Percentiles rank a stretch among this genome's conserved stretches.
phyloP scores from a whole-genome alignment of 2,797 vertebrate genomes.

The Paratrypauchen microcephalus region DNA sequence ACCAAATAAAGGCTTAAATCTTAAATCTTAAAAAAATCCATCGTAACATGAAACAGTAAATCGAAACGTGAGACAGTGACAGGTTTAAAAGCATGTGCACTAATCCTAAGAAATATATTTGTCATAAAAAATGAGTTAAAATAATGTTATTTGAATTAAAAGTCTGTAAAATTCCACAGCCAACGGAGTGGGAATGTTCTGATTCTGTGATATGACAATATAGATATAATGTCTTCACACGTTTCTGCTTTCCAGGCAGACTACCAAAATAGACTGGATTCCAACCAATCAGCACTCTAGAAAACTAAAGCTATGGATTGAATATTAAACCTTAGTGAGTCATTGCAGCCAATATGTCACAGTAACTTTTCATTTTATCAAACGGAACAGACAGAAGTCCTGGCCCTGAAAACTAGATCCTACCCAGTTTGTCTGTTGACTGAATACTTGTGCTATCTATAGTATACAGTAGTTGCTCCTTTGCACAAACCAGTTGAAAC shows the following conservation, averaged over 20 bases:
- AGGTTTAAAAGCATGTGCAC: too few species aligned
- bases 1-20: too few species aligned
- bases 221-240: too few species aligned
- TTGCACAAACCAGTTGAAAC: constrained; percentile 34
- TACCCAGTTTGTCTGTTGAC: constrained; percentile 3
- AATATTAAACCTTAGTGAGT: neutral
- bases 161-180: too few species aligned
- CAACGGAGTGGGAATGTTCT: too few species aligned
- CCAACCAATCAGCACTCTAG: neutral
- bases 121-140: too few species aligned
- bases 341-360: constrained; percentile 44
- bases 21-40: too few species aligned
- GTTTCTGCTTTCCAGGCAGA: neutral
- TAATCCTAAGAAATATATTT: too few species aligned
- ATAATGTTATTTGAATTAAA: too few species aligned
- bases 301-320: neutral
- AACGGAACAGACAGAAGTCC: constrained; percentile 25
- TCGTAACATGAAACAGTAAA: too few species aligned
- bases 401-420: neutral
- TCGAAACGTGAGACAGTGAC: too few species aligned
- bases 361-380: constrained; percentile 24
- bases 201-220: too few species aligned
- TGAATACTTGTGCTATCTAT: constrained; percentile 22
- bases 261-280: neutral
- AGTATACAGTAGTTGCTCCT: neutral